These are phyloP conservation scores for Mantis religiosa DNA, from an alignment of 2,888 invertebrate genomes.

Conservation along the genomic window DNA sequence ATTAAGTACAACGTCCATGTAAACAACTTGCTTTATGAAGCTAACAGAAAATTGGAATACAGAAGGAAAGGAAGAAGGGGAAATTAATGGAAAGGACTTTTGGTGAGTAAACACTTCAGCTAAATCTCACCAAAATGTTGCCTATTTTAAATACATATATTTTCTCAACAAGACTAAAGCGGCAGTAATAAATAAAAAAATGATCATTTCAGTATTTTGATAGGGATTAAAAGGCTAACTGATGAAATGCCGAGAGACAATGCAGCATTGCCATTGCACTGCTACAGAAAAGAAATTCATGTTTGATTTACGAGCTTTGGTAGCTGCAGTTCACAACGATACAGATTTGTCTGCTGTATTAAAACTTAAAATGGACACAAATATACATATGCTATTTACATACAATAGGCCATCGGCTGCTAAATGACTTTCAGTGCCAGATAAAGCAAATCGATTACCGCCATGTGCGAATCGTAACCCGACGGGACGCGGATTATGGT, in stretches of 20 bases:
- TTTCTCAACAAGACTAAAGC: not conserved
- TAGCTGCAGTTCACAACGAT: not conserved
- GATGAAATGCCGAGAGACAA: not conserved
- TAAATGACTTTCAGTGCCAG: not conserved
- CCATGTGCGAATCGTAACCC: not conserved
- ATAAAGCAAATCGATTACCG: not conserved
- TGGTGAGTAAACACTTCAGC: not conserved
- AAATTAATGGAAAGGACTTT: not conserved
- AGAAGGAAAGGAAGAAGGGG: not conserved
- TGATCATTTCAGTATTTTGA: not conserved
- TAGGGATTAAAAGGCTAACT: not conserved
- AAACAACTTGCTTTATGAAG: not conserved
- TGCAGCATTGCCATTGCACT: not conserved
- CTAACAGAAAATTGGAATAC: not conserved
- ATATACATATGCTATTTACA: not conserved
- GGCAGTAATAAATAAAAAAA: not conserved
- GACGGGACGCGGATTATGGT: not conserved
- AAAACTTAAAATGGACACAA: not conserved
- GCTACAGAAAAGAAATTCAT: not conserved
- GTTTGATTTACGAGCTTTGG: not conserved
- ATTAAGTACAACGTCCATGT: not conserved
- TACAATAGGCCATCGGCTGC: not conserved
- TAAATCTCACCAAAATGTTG: not conserved
- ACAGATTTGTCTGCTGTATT: not conserved
- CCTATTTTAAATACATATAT: not conserved